Base-by-base conservation (phyloP, 2,797 vertebrate species). In the Microctenopoma stevenorrisi region DNA sequence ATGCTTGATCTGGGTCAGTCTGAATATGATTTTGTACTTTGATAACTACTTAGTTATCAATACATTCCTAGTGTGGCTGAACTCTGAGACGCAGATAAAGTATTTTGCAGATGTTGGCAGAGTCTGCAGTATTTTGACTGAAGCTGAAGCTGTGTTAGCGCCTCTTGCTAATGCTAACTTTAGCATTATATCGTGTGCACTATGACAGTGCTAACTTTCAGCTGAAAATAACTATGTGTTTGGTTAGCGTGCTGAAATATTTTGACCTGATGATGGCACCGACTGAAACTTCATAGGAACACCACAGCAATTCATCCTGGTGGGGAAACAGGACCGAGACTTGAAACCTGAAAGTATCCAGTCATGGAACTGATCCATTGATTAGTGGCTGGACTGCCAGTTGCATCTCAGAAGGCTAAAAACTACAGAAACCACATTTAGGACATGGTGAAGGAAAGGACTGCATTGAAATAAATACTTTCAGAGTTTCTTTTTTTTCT, bases 391-490 rank as follows among this genome's bases (percentile, higher is more conserved):
- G 62, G 28, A 50, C 83, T 86, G 86, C 82, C 75, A 86, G 83
- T 63, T 9, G 46, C 75, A 70, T 76, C 82, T 87, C 80, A 6
- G 61, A 78, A 67, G 83, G 86, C 89, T 86, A 86, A 72, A 83
- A 85, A 56, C 79, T 76, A 82, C 85, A 92, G 60, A 88, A 91
- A 91, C 81, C 86, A 82, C 89, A 89, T 82, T 88, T 78, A 88
- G 81, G 83, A 85, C 90, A 90, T 64, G 81, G 74, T 71, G 79
- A 84, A 88, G 84, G 79, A 87, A 85, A 89, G 74, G 82, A 88
- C 65, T 78, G 82, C 82, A 72, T 75, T 91, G 90, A 92, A 91
- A 92, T 91, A 91, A 93, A 93, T 92, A 90, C 88, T 88, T 85
- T 89, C 72, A 78, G 84, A 62, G 74, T 77, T 35, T 35, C 33